phyloP scores from a whole-genome alignment of 2,888 invertebrate genomes.

The Drosophila ustulata region DNA sequence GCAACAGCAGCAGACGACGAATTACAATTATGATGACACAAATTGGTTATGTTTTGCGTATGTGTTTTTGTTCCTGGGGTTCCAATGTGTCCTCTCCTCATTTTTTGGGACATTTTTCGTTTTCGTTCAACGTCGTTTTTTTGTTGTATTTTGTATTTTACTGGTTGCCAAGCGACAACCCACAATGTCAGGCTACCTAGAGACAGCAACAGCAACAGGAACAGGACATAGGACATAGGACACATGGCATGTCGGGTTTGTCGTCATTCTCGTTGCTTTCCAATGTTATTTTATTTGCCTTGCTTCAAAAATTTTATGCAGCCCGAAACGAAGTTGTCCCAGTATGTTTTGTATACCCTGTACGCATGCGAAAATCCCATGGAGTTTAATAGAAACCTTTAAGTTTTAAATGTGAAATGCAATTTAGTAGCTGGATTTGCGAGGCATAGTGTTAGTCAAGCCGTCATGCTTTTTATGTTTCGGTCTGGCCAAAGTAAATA shows the following conservation, averaged over 20 bases:
- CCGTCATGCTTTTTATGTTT: neutral
- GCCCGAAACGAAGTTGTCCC: slow-evolving; percentile 24
- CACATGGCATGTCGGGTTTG: slow-evolving; percentile 73
- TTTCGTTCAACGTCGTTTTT: neutral
- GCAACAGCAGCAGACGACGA: slow-evolving; percentile 48
- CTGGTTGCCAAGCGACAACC: slow-evolving; percentile 43
- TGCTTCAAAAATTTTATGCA: slow-evolving; percentile 49
- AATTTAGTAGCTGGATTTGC: neutral
- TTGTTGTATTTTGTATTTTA: slow-evolving; percentile 16
- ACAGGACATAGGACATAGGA: slow-evolving; percentile 32
- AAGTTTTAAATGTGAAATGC: neutral
- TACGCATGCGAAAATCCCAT: neutral
- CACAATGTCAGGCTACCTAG: slow-evolving; percentile 63
- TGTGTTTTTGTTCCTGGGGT: slow-evolving; percentile 50
- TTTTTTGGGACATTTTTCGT: slow-evolving; percentile 31
- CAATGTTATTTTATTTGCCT: slow-evolving; percentile 63
- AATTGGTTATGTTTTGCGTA: slow-evolving; percentile 77
- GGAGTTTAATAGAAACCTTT: neutral
- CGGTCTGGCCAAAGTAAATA: slow-evolving; percentile 45
- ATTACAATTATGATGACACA: slow-evolving; percentile 82
- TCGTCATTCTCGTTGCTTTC: slow-evolving; percentile 63
- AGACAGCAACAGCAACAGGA: slow-evolving; percentile 11
- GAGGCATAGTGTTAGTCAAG: neutral
- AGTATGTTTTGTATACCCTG: slow-evolving; percentile 23
- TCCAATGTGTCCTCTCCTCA: slow-evolving; percentile 22